A percentile compares a stretch with the other conserved stretches of the same genome.
Conservation (phyloP, 2,797 vertebrate species). For the Rhinatrema bivittatum region DNA sequence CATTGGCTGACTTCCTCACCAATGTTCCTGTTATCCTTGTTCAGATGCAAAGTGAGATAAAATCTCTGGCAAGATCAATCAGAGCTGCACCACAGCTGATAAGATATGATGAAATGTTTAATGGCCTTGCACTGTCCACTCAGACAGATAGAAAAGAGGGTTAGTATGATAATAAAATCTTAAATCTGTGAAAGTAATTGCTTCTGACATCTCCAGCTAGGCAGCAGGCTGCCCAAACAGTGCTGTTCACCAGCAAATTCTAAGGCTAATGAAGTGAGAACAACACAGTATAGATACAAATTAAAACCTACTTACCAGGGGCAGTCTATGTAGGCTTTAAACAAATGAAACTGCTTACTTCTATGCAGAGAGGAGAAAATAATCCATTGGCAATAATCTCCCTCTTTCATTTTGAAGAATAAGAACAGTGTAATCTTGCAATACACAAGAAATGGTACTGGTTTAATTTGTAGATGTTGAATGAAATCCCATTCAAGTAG, state of each 20-base stretch:
- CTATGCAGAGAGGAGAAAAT: slow-evolving; percentile 23
- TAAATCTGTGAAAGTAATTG: slow-evolving; percentile 52
- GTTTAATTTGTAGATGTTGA: slow-evolving; percentile 35
- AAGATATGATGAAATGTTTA: slow-evolving; percentile 44
- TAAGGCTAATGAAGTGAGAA: slow-evolving; percentile 49
- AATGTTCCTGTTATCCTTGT: slow-evolving; percentile 14
- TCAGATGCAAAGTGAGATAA: slow-evolving; percentile 33
- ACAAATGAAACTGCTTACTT: slow-evolving; percentile 15
- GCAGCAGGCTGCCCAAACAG: slow-evolving; percentile 41
- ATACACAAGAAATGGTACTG: slow-evolving; percentile 41
- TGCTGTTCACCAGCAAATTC: slow-evolving; percentile 44
- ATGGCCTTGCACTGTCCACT: slow-evolving; percentile 26
- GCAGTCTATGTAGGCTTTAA: slow-evolving; percentile 12
- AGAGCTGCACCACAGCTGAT: slow-evolving; percentile 28
- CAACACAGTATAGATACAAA: slow-evolving; percentile 44
- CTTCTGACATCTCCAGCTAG: slow-evolving; percentile 48
- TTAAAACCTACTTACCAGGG: slow-evolving; percentile 44
- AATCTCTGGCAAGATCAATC: slow-evolving; percentile 27
- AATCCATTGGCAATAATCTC: slow-evolving; percentile 31
- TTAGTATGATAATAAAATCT: slow-evolving; percentile 48
- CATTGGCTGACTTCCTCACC: slow-evolving; percentile 20
- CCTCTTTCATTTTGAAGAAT: slow-evolving; percentile 34
- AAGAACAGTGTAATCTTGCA: slow-evolving; percentile 33
- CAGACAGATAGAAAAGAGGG: slow-evolving; percentile 34
- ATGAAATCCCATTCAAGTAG: slow-evolving; percentile 23